phyloP scores from a whole-genome alignment of 1,140 invertebrate genomes.

The Mamestra configurata region DNA sequence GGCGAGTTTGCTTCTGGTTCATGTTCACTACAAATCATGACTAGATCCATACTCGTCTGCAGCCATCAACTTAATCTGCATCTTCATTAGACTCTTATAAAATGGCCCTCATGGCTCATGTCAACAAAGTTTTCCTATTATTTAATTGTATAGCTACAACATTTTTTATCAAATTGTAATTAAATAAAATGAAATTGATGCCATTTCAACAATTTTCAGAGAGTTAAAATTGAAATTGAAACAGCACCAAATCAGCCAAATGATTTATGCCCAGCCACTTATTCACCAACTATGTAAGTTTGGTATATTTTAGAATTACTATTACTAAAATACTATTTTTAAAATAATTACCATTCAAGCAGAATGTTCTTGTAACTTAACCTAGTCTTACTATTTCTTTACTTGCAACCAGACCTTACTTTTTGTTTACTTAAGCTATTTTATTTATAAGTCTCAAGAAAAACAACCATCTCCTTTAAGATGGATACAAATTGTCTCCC shows the following conservation, averaged over 20 bases:
- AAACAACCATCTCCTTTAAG: no score
- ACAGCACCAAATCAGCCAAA: conserved; percentile 58
- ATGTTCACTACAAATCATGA: conserved; percentile 90
- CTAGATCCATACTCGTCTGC: conserved; percentile 96
- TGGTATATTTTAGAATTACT: conserved; percentile 2
- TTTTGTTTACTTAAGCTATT: no score
- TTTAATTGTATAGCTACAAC: background rate
- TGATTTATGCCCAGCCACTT: conserved; percentile 72
- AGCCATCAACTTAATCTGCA: conserved; percentile 87
- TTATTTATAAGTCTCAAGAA: no score
- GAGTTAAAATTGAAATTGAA: conserved; percentile 73
- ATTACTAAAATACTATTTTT: no score
- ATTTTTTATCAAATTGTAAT: background rate
- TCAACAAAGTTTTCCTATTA: background rate
- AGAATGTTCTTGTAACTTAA: no score
- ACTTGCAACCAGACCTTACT: no score
- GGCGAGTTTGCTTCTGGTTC: conserved; percentile 94
- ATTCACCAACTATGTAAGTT: conserved; percentile 78
- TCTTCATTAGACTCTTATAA: background rate
- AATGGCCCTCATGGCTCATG: background rate
- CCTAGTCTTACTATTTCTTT: no score
- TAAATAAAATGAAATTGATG: background rate
- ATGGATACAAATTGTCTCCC: no score
- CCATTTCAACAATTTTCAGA: conserved; percentile 68
- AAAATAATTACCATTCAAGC: background rate